phyloP scores from a whole-genome alignment of 2,113 vertebrate species.

The Pomatostomus ruficeps region DNA sequence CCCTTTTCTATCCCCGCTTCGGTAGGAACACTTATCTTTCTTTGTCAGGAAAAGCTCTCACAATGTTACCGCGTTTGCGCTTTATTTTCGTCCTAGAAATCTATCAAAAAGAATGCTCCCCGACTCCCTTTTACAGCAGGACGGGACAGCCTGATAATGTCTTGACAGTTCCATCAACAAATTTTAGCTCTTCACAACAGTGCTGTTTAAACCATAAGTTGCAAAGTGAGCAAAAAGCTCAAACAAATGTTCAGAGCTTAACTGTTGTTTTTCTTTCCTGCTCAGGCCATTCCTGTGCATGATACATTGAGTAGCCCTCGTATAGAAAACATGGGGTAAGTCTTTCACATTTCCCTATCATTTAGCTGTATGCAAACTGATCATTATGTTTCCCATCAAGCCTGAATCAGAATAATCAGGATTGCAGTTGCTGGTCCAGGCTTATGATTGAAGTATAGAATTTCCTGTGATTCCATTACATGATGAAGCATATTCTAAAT shows the following conservation, averaged over 20 bases:
- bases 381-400: not conserved
- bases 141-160: not conserved
- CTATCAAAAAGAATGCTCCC: no score
- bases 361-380: not conserved
- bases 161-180: not conserved
- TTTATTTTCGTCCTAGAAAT: not conserved
- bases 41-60: no score
- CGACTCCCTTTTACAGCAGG: accelerated
- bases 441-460: not conserved
- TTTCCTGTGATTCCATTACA: not conserved
- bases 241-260: not conserved
- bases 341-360: not conserved
- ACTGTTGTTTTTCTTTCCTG: not conserved
- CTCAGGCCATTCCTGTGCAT: not conserved
- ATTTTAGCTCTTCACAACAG: not conserved
- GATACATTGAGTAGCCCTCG: not conserved
- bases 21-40: not conserved
- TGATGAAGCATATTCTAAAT: not conserved
- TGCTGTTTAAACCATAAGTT: not conserved
- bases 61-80: accelerated
- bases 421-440: not conserved
- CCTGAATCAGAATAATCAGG: not conserved
- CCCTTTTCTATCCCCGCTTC: not conserved
- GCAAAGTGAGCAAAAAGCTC: not conserved
- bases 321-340: not conserved